Base-by-base conservation (phyloP, 2,113 vertebrate genomes). In the Bothrops jararaca region DNA sequence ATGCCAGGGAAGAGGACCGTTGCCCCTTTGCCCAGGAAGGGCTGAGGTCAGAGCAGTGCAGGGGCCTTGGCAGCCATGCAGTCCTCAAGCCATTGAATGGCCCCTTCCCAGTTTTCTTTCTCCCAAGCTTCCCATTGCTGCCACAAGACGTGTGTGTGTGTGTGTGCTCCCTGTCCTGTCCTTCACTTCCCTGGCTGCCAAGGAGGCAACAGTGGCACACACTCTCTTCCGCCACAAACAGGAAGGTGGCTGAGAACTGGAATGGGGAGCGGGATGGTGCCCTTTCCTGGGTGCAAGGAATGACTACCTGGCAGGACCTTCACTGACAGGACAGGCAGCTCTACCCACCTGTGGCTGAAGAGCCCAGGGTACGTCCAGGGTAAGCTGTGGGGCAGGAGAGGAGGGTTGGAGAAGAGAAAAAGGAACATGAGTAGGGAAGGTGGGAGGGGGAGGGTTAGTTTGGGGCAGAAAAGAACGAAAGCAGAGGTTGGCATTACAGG, bases 341-440 rank as follows among this genome's bases (percentile, higher is more conserved):
- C 96, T 98, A 99, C 98, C 98, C 98, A 99, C 98, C 98, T 99
- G 98, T 98, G 96, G 98, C 98, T n/a, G 98, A 98, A 95, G 98
- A 98, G 96, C 98, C 98, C 97, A 99, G 97, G 97, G 98, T 98
- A 97, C 98, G 98, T 99, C 98, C 98, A 0, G 98, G 98, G 96
- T 98, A 99, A 97, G 98, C 98, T 99, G 98, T 98, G 96, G 97
- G 92, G 97, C 98, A 96, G 97, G 97, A 96, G 80, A 92, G 91
- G 91, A 60, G 53, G 96, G 95, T 95, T 97, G 92, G 93, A 95
- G 97, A 94, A 96, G 95, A 97, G 96, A 98, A 96, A 92, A 97
- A 94, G 96, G 93, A 96, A 93, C 87, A 2, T 97, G 96, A 97
- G 97, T 96, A 42, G 9, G 86, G 94, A 95, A 86, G 90, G 92